Base-by-base conservation (phyloP, 1,140 invertebrate species). In the Drosophila willistoni region DNA sequence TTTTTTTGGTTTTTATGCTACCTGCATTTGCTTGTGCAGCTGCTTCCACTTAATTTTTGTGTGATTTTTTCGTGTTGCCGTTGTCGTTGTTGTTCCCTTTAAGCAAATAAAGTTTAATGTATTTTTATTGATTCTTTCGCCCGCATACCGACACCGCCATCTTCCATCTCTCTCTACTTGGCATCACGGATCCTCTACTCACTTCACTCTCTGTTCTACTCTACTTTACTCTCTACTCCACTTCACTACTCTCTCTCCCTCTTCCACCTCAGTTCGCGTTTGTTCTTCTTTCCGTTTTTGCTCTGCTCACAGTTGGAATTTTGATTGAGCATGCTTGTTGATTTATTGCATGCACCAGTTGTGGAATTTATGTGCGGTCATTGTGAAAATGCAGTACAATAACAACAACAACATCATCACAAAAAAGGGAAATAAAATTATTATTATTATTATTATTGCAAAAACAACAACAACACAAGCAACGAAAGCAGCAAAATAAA, bases 311-410 rank as follows among this genome's bases (percentile, higher is more conserved):
- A 73, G 65, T 75, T 69, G 79, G 79, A 82, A 82, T 82, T 82
- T 78, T 78, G 79, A 81, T 81, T 82, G 79, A 82, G 74, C 79
- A 51, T 73, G 63, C 66, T 82, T 82, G 79, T 74, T 82, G 79
- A 82, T 82, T 82, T 82, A 82, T 82, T 57, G 74, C 62, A 67
- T 66, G 44, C 61, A 71, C 70, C 74, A 82, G 74, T 78, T 78
- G 74, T 68, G 79, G 79, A 82, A 82, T 82, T 82, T 82, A 82
- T 82, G 67, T 82, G 79, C 79, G 79, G 79, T 82, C 64, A 69
- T 78, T 82, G 67, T 42, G 72, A 77, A 74, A 63, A 73, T 57
- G 44, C 51, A 47, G 44, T 29, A 73, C 25, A 69, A 63, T 41
- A 44, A 39, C 25, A 47, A 47, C 12, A 66, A 71, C 19, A n/a